Conservation (phyloP, 2,888 invertebrate species). For the Pemphredon lugubris region DNA sequence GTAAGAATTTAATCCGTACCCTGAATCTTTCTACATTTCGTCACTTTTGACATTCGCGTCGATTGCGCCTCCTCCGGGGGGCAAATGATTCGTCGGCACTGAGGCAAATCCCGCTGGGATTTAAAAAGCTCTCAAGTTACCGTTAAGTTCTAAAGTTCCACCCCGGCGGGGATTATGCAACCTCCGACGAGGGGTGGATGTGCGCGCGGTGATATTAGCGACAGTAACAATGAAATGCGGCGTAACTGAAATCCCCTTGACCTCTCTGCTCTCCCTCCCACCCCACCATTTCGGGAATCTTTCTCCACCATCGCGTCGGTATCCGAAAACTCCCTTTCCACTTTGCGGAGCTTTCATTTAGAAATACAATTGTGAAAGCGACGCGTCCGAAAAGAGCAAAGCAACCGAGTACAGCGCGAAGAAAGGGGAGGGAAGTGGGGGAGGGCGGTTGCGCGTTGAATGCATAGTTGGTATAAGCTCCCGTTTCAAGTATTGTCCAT, state of each 20-base stretch:
- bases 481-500: conserved; percentile 22
- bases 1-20: not conserved
- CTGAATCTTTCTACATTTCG: no score
- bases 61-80: not conserved
- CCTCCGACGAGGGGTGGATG: conserved; percentile 38
- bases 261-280: conserved; percentile 7
- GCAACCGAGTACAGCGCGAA: conserved; percentile 28
- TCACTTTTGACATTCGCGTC: not conserved
- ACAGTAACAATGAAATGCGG: conserved; percentile 62
- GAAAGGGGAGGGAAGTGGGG: conserved; percentile 27
- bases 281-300: not conserved
- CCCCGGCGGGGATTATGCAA: conserved; percentile 35
- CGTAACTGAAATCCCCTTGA: conserved; percentile 58
- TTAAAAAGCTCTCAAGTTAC: conserved; percentile 35
- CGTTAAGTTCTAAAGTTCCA: conserved; percentile 54
- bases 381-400: conserved; percentile 50
- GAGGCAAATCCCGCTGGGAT: not conserved
- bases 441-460: not conserved
- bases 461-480: conserved; percentile 12
- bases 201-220: conserved; percentile 40
- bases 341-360: conserved; percentile 68
- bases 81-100: not conserved
- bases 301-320: not conserved
- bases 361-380: conserved; percentile 68
- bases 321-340: not conserved